Base-by-base conservation (phyloP, 2,888 invertebrate species). In the Eristalis intricaria region DNA sequence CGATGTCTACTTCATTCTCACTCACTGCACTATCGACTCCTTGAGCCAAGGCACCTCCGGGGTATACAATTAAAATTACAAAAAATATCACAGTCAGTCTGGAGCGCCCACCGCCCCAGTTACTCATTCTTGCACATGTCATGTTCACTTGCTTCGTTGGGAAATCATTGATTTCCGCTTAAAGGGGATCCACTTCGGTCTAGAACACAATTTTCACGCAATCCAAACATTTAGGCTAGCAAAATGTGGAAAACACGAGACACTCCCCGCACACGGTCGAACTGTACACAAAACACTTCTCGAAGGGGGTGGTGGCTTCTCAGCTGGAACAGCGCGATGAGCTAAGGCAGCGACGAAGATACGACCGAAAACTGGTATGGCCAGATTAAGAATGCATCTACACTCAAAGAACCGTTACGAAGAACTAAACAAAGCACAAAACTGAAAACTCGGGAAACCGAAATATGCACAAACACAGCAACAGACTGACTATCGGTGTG, bases 331-430 rank as follows among this genome's bases (percentile, higher is more conserved):
- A 75, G 79, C 32, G 66, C 78, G 83, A 60, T 73, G 35, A 70
- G 74, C 70, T 65, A 74, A 82, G 77, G 61, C 70, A 38, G 38
- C 82, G 10, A 77, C 56, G 35, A 58, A 13, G 60, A 64, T 63
- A 83, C 60, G 43, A 75, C 58, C 65, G 40, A 32, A 68, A 87
- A 79, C 84, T 75, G 84, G 87, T 80, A 80, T 68, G 56, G 71
- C 84, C 66, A 80, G 87, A 83, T 81, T 75, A 83, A 87, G 74
- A 88, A 84, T 84, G 84, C 92, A 92, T 91, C 93, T 89, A 89
- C 92, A 92, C 92, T 92, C 93, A 92, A 92, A 92, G 92, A 92
- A 92, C 92, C 93, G 92, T 92, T 92, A 92, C 89, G 90, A 90
- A 91, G 90, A 90, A 92, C 93, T 92, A 91, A 90, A 71, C 86